Evolutionary conservation across 2,113 vertebrate species (phyloP).

Genomic region (Pygoscelis adeliae): DNA sequence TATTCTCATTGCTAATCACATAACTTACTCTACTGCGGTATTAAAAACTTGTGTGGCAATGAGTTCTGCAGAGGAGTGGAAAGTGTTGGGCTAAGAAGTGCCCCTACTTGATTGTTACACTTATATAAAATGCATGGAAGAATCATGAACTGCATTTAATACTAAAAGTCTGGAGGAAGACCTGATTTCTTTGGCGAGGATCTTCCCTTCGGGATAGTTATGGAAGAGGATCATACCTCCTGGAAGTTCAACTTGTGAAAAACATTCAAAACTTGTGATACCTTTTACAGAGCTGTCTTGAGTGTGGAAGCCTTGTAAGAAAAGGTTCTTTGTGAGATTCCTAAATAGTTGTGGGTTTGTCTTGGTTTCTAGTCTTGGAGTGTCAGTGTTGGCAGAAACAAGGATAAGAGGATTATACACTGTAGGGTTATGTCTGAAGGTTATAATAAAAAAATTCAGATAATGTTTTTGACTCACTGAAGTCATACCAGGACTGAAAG

Average conservation of each 20-base stretch:
- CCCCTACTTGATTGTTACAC: background rate
- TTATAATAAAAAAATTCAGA: background rate
- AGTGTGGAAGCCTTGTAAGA: background rate
- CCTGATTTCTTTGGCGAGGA: background rate
- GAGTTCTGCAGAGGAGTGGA: background rate
- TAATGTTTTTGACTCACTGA: background rate
- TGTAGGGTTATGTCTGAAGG: background rate
- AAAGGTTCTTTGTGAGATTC: background rate
- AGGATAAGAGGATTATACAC: background rate
- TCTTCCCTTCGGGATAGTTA: background rate
- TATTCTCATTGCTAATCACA: background rate
- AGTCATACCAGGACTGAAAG: background rate
- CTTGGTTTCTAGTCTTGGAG: background rate
- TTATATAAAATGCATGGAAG: background rate
- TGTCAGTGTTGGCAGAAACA: background rate
- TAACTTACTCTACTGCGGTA: background rate
- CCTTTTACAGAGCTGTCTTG: background rate
- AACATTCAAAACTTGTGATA: background rate
- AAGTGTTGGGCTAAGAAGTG: background rate
- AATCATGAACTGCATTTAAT: background rate
- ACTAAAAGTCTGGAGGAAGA: background rate
- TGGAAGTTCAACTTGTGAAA: background rate
- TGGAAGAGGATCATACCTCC: background rate
- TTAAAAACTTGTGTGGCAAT: background rate
- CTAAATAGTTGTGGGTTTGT: background rate